A percentile compares a stretch with the other conserved stretches of the same genome.
Conservation (phyloP, 2,113 vertebrate species). For the Oenanthe oenanthe region DNA sequence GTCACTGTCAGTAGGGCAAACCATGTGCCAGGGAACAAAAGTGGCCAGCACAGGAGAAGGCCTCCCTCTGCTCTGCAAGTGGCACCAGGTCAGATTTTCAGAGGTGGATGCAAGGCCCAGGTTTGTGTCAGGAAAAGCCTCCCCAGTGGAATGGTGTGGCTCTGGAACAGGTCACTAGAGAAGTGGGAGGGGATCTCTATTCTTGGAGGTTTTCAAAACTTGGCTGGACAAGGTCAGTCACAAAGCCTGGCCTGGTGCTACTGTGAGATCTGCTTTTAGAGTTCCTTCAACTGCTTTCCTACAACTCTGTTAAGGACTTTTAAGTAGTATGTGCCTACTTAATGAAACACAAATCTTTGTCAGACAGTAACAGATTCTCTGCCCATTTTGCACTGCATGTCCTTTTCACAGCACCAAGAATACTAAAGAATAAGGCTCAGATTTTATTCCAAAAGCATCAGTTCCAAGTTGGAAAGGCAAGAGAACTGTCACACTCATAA, state of each 20-base stretch:
- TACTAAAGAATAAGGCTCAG: background rate
- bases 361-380: background rate
- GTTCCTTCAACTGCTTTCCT: background rate
- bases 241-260: background rate
- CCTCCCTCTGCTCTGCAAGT: background rate
- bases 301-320: background rate
- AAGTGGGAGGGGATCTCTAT: background rate
- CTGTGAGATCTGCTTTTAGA: background rate
- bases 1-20: background rate
- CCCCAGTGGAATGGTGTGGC: background rate
- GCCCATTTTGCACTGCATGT: background rate
- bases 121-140: background rate
- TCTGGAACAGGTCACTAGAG: background rate
- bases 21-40: background rate
- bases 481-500: background rate
- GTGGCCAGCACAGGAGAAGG: background rate
- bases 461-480: background rate
- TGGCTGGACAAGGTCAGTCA: background rate
- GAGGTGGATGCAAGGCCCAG: rapidly evolving
- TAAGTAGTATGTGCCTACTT: background rate
- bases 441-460: background rate
- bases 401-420: background rate
- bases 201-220: background rate
- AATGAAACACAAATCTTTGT: background rate
- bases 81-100: background rate